Percentiles rank a stretch among this genome's conserved stretches.
phyloP scores from a whole-genome alignment of 2,888 invertebrate species.

The Anoplius nigerrimus region DNA sequence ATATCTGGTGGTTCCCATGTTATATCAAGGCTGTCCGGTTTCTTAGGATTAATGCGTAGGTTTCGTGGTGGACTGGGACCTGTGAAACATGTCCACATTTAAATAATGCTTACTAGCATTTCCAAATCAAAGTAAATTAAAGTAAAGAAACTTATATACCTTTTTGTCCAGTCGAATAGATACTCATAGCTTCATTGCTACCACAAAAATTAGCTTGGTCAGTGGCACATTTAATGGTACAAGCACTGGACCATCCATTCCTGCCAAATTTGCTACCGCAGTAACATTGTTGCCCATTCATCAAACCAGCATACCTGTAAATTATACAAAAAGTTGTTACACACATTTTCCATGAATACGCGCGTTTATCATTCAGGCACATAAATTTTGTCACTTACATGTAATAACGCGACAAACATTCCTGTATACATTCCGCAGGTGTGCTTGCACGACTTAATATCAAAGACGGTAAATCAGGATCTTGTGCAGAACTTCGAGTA shows the following conservation, averaged over 20 bases:
- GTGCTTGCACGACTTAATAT: conserved; percentile 51
- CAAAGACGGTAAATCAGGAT: conserved; percentile 57
- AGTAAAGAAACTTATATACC: conserved; percentile 54
- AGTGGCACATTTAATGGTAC: conserved; percentile 79
- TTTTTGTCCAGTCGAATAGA: conserved; percentile 81
- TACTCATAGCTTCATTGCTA: conserved; percentile 80
- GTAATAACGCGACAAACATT: conserved; percentile 67
- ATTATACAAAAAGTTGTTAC: background rate
- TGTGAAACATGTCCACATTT: no score
- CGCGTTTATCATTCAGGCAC: background rate
- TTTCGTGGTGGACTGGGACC: conserved; percentile 84
- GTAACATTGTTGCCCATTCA: conserved; percentile 75
- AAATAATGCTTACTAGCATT: conserved; percentile 3
- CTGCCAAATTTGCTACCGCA: conserved; percentile 75
- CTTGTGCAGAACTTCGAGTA: conserved; percentile 53
- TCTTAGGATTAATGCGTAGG: conserved; percentile 77
- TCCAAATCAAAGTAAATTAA: conserved; percentile 2
- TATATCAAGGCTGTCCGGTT: conserved; percentile 74
- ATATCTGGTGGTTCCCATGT: conserved; percentile 76
- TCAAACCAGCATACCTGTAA: conserved; percentile 75
- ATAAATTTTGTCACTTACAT: conserved; percentile 57
- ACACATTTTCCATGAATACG: background rate
- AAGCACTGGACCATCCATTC: conserved; percentile 69
- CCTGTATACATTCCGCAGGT: conserved; percentile 60
- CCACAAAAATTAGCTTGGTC: conserved; percentile 82